Evolutionary conservation across 1,140 invertebrate species (phyloP).

Genomic region (Heliconius congener): DNA sequence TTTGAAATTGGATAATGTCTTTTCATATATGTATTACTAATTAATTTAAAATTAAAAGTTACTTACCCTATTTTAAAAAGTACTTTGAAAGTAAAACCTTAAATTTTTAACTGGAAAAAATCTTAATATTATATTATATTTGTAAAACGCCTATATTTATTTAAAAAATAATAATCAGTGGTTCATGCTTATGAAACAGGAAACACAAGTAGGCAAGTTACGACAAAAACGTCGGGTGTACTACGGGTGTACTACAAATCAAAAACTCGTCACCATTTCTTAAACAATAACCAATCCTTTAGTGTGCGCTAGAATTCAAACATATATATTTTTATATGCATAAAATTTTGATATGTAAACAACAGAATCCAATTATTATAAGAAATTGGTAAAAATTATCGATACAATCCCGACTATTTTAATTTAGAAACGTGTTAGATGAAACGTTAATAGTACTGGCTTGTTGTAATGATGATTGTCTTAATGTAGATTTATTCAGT

Average conservation of each 20-base stretch:
- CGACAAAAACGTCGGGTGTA: slow-evolving; percentile 37
- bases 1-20: too few relatives aligned
- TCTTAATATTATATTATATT: neutral
- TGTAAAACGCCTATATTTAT: too few relatives aligned
- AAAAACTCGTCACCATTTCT: slow-evolving; percentile 72
- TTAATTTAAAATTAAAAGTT: too few relatives aligned
- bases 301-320: slow-evolving; percentile 79
- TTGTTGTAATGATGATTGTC: too few relatives aligned
- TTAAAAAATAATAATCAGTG: slow-evolving; percentile 40
- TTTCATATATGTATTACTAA: too few relatives aligned
- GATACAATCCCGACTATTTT: too few relatives aligned
- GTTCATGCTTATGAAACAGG: slow-evolving; percentile 49
- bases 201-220: slow-evolving; percentile 53
- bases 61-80: neutral
- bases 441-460: too few relatives aligned
- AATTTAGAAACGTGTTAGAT: too few relatives aligned
- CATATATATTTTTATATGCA: slow-evolving; percentile 50
- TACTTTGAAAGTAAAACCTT: neutral
- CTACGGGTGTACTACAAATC: slow-evolving; percentile 66
- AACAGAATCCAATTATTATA: neutral
- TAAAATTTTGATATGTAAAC: neutral
- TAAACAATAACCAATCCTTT: slow-evolving; percentile 70
- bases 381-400: neutral
- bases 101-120: neutral
- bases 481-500: too few relatives aligned